phyloP scores from a whole-genome alignment of 2,113 vertebrate species.

The Mormyrus lacerda region DNA sequence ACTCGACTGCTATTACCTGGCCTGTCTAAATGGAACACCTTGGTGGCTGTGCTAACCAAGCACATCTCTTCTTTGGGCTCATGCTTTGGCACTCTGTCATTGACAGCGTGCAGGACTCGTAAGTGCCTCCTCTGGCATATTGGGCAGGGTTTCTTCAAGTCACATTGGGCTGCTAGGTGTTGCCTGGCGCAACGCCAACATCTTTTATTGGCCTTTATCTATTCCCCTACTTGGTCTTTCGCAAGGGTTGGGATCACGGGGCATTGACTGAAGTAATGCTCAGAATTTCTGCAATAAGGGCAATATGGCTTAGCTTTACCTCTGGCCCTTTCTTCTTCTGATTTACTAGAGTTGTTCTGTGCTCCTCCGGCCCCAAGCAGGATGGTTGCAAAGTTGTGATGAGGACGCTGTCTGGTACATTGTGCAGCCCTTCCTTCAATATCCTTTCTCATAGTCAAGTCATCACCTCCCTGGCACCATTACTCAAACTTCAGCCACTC shows the following conservation, averaged over 20 bases:
- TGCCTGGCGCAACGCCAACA: conserved; percentile 12
- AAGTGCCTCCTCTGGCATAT: conserved; percentile 16
- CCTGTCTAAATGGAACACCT: neutral
- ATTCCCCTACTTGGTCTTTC: neutral
- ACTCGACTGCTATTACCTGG: neutral
- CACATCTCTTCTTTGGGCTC: neutral
- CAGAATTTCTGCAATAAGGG: conserved; percentile 3
- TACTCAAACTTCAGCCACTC: conserved; percentile 12
- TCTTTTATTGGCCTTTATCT: neutral
- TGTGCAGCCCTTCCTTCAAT: neutral
- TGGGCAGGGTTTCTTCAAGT: neutral
- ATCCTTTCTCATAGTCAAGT: neutral
- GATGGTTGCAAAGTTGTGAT: neutral
- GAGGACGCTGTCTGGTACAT: neutral
- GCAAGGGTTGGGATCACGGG: neutral
- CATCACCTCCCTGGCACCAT: neutral
- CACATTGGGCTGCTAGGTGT: conserved; percentile 7
- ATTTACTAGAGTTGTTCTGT: neutral
- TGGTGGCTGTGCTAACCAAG: neutral
- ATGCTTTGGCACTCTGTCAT: neutral
- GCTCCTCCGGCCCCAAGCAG: neutral
- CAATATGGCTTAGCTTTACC: neutral
- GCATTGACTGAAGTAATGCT: conserved; percentile 15
- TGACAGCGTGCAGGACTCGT: neutral
- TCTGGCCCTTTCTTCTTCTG: neutral